Conservation (phyloP, 1,140 invertebrate genomes). For the Acromyrmex charruanus region DNA sequence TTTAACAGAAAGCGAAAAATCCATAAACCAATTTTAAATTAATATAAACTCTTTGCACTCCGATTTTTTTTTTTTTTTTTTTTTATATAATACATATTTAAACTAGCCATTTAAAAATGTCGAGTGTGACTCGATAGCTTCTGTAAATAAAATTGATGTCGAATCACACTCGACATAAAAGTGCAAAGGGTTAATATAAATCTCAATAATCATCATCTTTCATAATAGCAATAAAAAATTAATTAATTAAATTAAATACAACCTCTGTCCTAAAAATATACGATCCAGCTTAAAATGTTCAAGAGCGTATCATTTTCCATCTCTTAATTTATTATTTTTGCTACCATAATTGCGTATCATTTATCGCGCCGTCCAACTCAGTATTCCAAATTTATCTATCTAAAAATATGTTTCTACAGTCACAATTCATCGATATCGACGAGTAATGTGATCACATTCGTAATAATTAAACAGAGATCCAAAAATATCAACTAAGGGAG, state of each 20-base stretch:
- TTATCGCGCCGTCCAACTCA: not conserved
- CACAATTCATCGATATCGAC: constrained; percentile 1
- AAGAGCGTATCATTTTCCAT: not conserved
- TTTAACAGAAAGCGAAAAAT: not conserved
- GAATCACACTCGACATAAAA: too few species aligned
- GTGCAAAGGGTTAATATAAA: too few species aligned
- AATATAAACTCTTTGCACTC: not conserved
- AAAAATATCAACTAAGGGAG: constrained; percentile 40
- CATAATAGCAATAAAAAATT: not conserved
- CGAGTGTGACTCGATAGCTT: too few species aligned
- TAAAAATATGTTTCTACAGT: constrained; percentile 3
- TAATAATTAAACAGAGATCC: constrained; percentile 48
- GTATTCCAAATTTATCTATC: constrained; percentile 4
- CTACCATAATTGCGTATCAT: not conserved
- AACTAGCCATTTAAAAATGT: too few species aligned
- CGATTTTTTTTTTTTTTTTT: too few species aligned
- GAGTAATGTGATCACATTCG: not conserved
- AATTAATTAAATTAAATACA: not conserved
- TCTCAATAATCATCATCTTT: not conserved
- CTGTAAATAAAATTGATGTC: too few species aligned
- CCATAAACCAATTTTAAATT: not conserved
- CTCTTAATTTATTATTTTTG: not conserved
- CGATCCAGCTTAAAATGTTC: not conserved
- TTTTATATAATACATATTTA: too few species aligned
- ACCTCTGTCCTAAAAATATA: not conserved